Evolutionary conservation across 2,888 invertebrate genomes (phyloP), one percentile per base, ranked within the genome.

Genomic region (Liodrosophila aerea): DNA sequence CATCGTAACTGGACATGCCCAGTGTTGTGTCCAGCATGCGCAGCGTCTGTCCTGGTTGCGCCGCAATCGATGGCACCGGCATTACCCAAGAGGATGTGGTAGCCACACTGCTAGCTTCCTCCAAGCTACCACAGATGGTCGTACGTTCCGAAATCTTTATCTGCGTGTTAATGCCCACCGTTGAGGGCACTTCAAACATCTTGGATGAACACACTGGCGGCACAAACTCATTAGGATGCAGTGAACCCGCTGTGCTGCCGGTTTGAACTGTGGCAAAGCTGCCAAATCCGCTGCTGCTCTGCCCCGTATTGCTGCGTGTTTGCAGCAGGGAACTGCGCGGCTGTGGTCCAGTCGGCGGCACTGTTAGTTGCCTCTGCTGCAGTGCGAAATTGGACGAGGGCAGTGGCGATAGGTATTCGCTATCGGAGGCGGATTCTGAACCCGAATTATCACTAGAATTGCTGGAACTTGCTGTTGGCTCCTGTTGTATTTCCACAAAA

Each of bases 181-280:
- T 15, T 5, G 22, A 4, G 22, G 22, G 16, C 0, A 73, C 63
- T 9, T 77, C 75, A 16, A 65, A 65, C 57, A 89, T 85, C 49
- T 84, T 88, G 0, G 89, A 88, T 0, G 89, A 89, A 27, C 88
- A 88, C 0, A 81, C 56, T 7, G 73, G 70, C 0, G 88, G 89
- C 40, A 74, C 50, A 46, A 89, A 89, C 5, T 81, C 75, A n/a
- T 56, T 68, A 2, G 36, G 33, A 0, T 50, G 63, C 7, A 67
- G 52, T 0, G 73, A 65, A 2, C 44, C 39, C 1, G 68, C 53
- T 12, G 73, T 62, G 36, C 64, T 67, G 2, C 52, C 30, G 4
- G 51, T 11, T 8, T 47, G 60, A n/a, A 49, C 22, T 2, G 47
- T 54, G 12, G 52, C 65, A 9, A 72, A 74, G 64, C 80, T 78